Evolutionary conservation across 1,140 invertebrate species (phyloP), one percentile per base, ranked within the genome.

Genomic region (Polypedilum pembai): DNA sequence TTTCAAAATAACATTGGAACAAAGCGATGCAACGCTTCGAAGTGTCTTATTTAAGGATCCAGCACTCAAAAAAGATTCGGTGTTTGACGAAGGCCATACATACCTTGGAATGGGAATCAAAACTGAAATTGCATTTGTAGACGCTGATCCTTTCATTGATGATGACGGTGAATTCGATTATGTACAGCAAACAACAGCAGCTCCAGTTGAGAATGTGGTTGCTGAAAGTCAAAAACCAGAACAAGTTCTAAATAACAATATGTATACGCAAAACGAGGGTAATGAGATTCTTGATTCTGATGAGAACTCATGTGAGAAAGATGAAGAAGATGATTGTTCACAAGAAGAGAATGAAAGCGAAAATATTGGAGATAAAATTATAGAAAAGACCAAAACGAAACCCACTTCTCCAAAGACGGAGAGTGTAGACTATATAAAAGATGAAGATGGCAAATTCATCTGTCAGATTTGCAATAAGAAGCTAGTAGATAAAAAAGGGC

Each of bases 401-500:
- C 33, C 21, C 8, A 15, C 15, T 4, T 56, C 45, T n/a, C 45
- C 40, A 15, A 73, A 73, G 12, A 18, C 15, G n/a, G 73, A 40
- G 12, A 73, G 7, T 40, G 41, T 41, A 1, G 73, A 74, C 8
- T 40, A 74, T 7, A 40, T 74, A 3, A 41, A 74, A 41, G 73
- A 74, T 21, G 41, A 41, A 8, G 41, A 45, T 15, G 74, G 74
- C 8, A 24, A 65, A 72, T 74, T 21, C 40, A 15, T 40, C 8
- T 74, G 74, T 41, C 24, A 41, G 18, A 69, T 69, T n/a, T 74
- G 74, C 63, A 72, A 69, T 21, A 74, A 74, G 33, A 56, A 63
- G 8, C n/a, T 74, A 17, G 74, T 41, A 7, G 63, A 74, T 41
- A 65, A 41, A 24, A 45, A 33, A 69, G 65, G 56, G 3, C 20